Percentiles rank a stretch among this genome's conserved stretches.
Conservation (phyloP, 2,113 vertebrate species). For the Harpagus bidentatus region DNA sequence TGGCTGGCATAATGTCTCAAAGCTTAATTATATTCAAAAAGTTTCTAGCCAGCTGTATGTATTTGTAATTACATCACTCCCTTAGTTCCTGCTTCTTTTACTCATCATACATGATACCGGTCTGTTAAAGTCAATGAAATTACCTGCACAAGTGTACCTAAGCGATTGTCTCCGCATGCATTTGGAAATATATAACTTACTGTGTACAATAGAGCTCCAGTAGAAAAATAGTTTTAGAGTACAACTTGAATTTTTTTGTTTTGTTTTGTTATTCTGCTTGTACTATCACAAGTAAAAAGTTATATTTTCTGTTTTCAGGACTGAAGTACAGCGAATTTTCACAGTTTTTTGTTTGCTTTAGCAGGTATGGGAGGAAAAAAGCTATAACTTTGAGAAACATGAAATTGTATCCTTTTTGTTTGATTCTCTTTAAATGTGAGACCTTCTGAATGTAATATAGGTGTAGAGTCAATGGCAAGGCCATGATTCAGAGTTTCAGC, state of each 20-base stretch:
- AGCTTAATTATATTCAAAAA: conserved; percentile 47
- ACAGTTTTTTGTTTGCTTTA: background rate
- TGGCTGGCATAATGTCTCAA: conserved; percentile 35
- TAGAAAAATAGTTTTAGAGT: background rate
- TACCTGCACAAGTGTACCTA: background rate
- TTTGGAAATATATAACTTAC: background rate
- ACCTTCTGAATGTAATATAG: background rate
- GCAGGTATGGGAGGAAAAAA: background rate
- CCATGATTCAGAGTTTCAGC: conserved; percentile 59
- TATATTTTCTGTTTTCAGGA: background rate
- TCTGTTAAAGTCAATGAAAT: background rate
- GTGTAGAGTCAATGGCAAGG: background rate
- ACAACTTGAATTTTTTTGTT: no score
- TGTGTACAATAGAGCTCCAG: background rate
- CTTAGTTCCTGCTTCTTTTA: background rate
- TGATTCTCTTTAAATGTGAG: background rate
- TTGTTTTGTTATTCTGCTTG: background rate
- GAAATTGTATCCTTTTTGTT: background rate
- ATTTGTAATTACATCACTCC: conserved; percentile 8
- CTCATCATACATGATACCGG: background rate
- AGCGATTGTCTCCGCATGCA: background rate
- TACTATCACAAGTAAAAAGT: background rate
- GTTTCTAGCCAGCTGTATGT: conserved; percentile 6
- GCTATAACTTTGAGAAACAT: background rate
- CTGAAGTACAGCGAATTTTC: background rate